phyloP scores from a whole-genome alignment of 2,797 vertebrate genomes.

The Cygnus olor region DNA sequence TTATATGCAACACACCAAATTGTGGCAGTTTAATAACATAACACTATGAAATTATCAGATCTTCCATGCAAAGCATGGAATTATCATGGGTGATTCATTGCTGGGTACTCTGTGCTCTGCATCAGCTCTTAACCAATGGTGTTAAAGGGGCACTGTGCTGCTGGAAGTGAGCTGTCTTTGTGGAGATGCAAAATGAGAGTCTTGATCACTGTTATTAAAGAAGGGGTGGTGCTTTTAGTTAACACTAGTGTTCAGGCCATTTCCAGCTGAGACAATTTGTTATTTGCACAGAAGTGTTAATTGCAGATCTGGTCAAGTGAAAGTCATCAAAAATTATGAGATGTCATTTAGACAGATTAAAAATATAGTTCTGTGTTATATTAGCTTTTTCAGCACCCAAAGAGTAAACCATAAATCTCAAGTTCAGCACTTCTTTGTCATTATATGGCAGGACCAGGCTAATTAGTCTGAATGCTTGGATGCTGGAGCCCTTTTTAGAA shows the following conservation, averaged over 20 bases:
- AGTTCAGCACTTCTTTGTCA: accelerated
- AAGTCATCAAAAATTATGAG: neutral
- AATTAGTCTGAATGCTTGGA: neutral
- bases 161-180: neutral
- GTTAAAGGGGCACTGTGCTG: neutral
- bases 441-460: neutral
- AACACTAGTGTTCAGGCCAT: neutral
- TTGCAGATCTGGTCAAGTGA: neutral
- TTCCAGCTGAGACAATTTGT: neutral
- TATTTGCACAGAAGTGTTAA: neutral
- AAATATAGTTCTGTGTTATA: neutral
- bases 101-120: neutral
- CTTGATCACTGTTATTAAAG: neutral
- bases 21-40: neutral
- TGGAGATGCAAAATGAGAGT: neutral
- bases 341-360: neutral
- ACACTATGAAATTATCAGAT: neutral
- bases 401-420: neutral
- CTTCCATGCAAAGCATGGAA: neutral
- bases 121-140: neutral
- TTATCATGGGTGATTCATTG: neutral
- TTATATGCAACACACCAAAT: neutral
- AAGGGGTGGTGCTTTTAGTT: neutral
- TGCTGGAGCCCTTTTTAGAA: neutral
- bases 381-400: neutral